Percentiles rank a stretch among this genome's conserved stretches.
phyloP scores from a whole-genome alignment of 1,140 invertebrate genomes.

The Lethocerus indicus region DNA sequence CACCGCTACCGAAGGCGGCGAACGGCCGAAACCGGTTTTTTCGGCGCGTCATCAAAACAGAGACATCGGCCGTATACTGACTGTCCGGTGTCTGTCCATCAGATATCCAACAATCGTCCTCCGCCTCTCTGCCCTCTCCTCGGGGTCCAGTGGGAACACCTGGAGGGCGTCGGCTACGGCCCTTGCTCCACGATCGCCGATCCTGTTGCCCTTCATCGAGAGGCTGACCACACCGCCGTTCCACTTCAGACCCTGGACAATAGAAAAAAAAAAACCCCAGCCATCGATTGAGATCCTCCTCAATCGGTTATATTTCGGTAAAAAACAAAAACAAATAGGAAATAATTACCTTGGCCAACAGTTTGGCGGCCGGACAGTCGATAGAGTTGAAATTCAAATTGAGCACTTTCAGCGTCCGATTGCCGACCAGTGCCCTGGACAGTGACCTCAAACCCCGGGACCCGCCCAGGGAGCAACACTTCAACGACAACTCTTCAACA shows the following conservation, averaged over 20 bases:
- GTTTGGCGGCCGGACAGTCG: neutral
- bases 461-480: neutral
- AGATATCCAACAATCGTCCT: neutral
- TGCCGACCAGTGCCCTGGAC: neutral
- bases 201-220: neutral
- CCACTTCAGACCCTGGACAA: slow-evolving; percentile 3
- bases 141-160: neutral
- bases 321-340: neutral
- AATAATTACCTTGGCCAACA: neutral
- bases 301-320: neutral
- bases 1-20: too few species aligned
- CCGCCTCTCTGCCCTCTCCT: neutral
- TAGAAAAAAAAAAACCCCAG: neutral
- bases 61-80: neutral
- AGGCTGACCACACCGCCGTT: neutral
- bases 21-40: neutral
- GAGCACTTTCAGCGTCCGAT: neutral
- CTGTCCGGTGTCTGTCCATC: neutral
- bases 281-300: neutral
- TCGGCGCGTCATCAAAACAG: neutral
- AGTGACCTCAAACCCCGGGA: neutral
- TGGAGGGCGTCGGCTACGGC: neutral
- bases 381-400: neutral
- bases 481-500: neutral
- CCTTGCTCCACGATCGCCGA: neutral